Conservation (phyloP, 2,797 vertebrate genomes). For the Halcyon leucocephala region DNA sequence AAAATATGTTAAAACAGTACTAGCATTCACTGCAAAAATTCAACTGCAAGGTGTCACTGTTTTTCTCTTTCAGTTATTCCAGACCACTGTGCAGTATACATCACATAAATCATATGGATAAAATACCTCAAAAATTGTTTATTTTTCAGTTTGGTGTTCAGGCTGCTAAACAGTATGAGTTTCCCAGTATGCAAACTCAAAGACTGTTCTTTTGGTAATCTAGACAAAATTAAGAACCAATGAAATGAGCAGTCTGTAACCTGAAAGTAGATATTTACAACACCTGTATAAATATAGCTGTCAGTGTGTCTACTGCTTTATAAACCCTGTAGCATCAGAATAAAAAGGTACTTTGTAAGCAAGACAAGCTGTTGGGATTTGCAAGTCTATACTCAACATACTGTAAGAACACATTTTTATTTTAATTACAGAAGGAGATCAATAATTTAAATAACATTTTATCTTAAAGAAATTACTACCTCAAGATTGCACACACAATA, state of each 20-base stretch:
- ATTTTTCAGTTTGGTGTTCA: background rate
- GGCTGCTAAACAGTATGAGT: background rate
- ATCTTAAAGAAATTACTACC: background rate
- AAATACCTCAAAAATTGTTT: background rate
- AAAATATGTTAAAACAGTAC: background rate
- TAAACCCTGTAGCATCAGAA: background rate
- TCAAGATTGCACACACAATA: background rate
- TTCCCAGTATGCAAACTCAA: background rate
- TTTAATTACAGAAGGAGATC: too few relatives aligned
- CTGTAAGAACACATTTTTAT: background rate
- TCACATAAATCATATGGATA: background rate
- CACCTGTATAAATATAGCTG: background rate
- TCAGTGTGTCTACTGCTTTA: background rate
- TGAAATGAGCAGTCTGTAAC: background rate
- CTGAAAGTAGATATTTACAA: background rate
- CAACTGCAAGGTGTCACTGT: background rate
- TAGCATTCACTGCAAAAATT: background rate
- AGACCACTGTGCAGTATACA: rapidly evolving
- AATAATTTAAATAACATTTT: background rate
- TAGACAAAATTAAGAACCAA: background rate
- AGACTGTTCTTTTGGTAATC: background rate
- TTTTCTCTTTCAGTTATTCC: background rate
- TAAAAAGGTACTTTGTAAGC: background rate
- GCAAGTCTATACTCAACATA: background rate
- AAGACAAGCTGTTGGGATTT: background rate